Base-by-base conservation (phyloP, 2,113 vertebrate species). In the Sceloporus tristichus region DNA sequence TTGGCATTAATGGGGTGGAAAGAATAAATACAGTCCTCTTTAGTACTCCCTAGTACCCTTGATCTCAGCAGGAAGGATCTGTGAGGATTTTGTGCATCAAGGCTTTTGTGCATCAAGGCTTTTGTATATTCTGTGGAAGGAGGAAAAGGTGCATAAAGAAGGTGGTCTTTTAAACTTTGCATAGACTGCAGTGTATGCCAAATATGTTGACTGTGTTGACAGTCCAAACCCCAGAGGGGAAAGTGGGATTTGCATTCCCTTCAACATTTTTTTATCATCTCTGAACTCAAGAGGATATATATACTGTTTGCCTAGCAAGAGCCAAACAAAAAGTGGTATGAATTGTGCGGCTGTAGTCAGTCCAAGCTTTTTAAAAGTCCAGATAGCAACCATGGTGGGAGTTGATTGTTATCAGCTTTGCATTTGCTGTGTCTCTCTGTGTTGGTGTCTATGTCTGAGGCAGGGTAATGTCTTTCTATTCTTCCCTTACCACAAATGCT, bases 1-100 rank as follows among this genome's bases (percentile, higher is more conserved):
- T 59, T 88, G 54, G 82, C 88, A 91, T 94, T 92, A 92, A 92
- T 91, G 92, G 79, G 27, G 71, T 88, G 71, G 86, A 93, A 95
- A 90, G 87, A 92, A 91, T 88, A 88, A 92, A 91, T 79, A 53
- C 79, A 91, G 70, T 84, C 54, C 40, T 79, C 71, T 16, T 93
- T 90, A 73, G 92, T 91, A 73, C 34, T 90, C 48, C n/a, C 81
- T 75, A 84, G 85, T 92, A 70, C 4, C 19, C 84, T 79, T 65
- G 83, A 66, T 88, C 56, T 4, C 9, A 88, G 16, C 68, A 65
- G 85, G 82, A 53, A 48, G 85, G 76, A 38, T 84, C 88, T 84
- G 86, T 75, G 74, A 87, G 40, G 56, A 27, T 82, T 76, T 76
- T 82, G 21, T 25, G 14, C 86, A 82, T 66, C 40, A 76, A 66